Conservation (phyloP, 1,140 invertebrate species). For the Hylaeus anthracinus region DNA sequence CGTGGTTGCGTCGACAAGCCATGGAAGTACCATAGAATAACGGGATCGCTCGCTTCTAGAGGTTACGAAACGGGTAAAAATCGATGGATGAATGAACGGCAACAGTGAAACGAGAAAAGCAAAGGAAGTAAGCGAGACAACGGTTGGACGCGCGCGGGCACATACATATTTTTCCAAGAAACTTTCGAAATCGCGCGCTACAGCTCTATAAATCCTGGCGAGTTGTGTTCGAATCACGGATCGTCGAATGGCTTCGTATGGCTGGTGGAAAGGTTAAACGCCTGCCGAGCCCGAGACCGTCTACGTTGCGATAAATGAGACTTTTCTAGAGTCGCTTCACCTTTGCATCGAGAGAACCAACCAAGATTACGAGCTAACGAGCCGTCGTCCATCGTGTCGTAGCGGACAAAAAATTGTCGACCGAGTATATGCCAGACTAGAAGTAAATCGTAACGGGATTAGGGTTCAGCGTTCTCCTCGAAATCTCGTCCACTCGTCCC, state of each 20-base stretch:
- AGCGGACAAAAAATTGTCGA: neutral
- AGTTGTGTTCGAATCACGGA: neutral
- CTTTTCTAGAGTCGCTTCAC: constrained; percentile 10
- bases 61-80: neutral
- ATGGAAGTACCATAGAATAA: neutral
- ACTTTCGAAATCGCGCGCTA: neutral
- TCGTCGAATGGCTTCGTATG: neutral
- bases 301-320: constrained; percentile 7
- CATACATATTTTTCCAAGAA: neutral
- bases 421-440: neutral
- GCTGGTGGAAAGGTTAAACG: constrained; percentile 9
- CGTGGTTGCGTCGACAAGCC: no score
- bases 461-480: neutral
- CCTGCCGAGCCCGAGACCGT: neutral
- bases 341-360: constrained; percentile 1
- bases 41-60: neutral
- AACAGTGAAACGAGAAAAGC: neutral
- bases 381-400: constrained; percentile 7
- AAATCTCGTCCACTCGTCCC: neutral
- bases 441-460: neutral
- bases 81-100: neutral
- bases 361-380: constrained; percentile 10
- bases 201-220: neutral
- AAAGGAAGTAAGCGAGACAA: neutral
- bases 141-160: neutral